Percentiles rank a stretch among this genome's conserved stretches.
These are phyloP conservation scores for Rhagologus leucostigma DNA, from an alignment of 2,113 vertebrate genomes.

Conservation along the genomic window DNA sequence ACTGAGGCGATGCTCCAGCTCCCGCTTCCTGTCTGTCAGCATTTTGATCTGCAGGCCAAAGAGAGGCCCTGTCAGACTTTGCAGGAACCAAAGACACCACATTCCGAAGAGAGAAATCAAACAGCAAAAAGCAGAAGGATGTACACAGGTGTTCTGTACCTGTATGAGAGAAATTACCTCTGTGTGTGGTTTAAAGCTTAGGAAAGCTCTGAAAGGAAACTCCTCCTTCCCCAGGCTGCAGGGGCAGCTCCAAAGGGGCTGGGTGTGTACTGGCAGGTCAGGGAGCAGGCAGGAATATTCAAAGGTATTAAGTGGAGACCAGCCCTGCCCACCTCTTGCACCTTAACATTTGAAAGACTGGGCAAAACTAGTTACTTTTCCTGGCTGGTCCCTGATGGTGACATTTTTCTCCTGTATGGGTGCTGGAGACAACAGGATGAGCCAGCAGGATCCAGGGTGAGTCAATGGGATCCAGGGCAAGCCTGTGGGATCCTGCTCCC, in stretches of 20 bases:
- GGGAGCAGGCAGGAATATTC: neutral
- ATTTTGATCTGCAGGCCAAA: constrained; percentile 86
- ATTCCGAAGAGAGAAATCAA: neutral
- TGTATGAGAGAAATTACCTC: neutral
- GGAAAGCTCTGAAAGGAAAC: neutral
- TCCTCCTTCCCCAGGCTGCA: neutral
- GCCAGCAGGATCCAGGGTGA: neutral
- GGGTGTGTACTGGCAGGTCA: constrained; percentile 43
- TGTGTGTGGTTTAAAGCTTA: neutral
- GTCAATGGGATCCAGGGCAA: neutral
- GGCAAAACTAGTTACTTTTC: neutral
- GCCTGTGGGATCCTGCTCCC: neutral
- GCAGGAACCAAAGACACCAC: neutral
- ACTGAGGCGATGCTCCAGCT: constrained; percentile 87
- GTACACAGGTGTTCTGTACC: neutral
- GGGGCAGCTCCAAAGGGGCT: neutral
- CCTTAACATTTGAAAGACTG: neutral
- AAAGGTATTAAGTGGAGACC: neutral
- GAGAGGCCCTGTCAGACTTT: neutral
- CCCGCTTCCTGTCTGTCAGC: constrained; percentile 91
- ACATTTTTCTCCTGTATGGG: neutral
- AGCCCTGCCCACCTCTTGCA: neutral
- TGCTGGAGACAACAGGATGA: neutral
- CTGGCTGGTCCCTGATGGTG: neutral
- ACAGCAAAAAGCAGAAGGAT: neutral